Percentiles rank a stretch among this genome's conserved stretches.
phyloP scores from a whole-genome alignment of 2,888 invertebrate species.

The Campoletis raptor region DNA sequence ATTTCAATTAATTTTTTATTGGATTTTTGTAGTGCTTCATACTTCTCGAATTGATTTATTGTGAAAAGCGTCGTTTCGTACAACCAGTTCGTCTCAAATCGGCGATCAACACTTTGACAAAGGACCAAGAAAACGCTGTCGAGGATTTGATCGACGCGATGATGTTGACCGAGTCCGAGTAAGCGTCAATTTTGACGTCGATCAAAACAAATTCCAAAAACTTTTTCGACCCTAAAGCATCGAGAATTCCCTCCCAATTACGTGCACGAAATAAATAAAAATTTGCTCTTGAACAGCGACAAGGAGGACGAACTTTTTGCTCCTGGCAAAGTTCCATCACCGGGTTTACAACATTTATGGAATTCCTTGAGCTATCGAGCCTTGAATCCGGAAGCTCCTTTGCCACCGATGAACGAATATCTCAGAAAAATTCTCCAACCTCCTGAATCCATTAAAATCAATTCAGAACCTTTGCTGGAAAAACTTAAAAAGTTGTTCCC shows the following conservation, averaged over 20 bases:
- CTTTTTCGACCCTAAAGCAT: background rate
- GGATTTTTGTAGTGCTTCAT: conserved; percentile 64
- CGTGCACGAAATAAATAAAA: background rate
- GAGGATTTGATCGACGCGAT: conserved; percentile 68
- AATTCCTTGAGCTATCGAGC: conserved; percentile 76
- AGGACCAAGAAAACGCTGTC: conserved; percentile 60
- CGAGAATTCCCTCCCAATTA: background rate
- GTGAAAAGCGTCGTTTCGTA: conserved; percentile 65
- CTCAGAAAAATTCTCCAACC: conserved; percentile 70
- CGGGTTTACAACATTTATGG: conserved; percentile 75
- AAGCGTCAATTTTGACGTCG: conserved; percentile 7
- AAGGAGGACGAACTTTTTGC: conserved; percentile 48
- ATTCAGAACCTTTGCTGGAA: conserved; percentile 57
- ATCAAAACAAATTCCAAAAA: background rate
- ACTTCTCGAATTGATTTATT: conserved; percentile 64
- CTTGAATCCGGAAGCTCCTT: conserved; percentile 74
- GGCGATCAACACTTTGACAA: conserved; percentile 45
- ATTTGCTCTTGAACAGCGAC: background rate
- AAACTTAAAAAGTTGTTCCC: conserved; percentile 71
- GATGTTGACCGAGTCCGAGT: conserved; percentile 59
- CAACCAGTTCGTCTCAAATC: conserved; percentile 56
- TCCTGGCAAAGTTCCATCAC: conserved; percentile 73
- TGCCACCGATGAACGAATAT: conserved; percentile 73
- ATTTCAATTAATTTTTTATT: conserved; percentile 1
- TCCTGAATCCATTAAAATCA: conserved; percentile 67